phyloP scores from a whole-genome alignment of 1,140 invertebrate genomes.

The Drosophila yakuba region DNA sequence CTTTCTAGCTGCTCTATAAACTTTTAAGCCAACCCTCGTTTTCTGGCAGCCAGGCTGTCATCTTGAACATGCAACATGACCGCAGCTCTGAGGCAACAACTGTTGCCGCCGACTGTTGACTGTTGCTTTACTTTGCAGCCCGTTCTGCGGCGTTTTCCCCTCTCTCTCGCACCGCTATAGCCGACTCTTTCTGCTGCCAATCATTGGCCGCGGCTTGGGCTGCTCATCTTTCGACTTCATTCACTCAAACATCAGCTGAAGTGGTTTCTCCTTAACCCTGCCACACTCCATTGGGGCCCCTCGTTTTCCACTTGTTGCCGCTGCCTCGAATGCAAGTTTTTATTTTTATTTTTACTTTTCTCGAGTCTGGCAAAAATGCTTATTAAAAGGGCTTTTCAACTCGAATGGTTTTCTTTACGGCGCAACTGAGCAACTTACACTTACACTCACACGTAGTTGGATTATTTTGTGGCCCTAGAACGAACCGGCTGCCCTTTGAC shows the following conservation, averaged over 20 bases:
- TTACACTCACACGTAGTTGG: slow-evolving; percentile 17
- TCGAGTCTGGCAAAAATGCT: slow-evolving; percentile 62
- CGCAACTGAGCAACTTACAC: slow-evolving; percentile 52
- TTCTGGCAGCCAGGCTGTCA: slow-evolving; percentile 43
- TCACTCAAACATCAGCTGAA: slow-evolving; percentile 75
- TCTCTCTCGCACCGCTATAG: slow-evolving; percentile 1
- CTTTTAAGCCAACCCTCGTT: slow-evolving; percentile 29
- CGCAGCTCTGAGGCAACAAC: slow-evolving; percentile 59
- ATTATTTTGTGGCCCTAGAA: slow-evolving; percentile 31
- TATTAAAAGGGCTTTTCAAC: slow-evolving; percentile 82
- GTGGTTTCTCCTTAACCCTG: slow-evolving; percentile 54
- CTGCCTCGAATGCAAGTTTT: slow-evolving; percentile 26
- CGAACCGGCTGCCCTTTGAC: slow-evolving; percentile 27
- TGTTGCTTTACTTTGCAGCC: slow-evolving; percentile 76
- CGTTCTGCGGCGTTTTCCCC: slow-evolving; percentile 31
- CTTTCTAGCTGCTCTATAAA: neutral
- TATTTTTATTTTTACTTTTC: slow-evolving; percentile 23
- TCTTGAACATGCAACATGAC: slow-evolving; percentile 56
- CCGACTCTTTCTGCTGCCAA: slow-evolving; percentile 54
- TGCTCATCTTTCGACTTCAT: slow-evolving; percentile 73
- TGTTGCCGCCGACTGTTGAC: slow-evolving; percentile 38
- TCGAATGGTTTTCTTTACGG: slow-evolving; percentile 63
- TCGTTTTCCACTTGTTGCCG: slow-evolving; percentile 56
- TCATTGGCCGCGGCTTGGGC: slow-evolving; percentile 55
- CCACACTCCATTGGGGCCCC: slow-evolving; percentile 14